Conservation (phyloP, 2,888 invertebrate species). For the Dasysyrphus tricinctus region DNA sequence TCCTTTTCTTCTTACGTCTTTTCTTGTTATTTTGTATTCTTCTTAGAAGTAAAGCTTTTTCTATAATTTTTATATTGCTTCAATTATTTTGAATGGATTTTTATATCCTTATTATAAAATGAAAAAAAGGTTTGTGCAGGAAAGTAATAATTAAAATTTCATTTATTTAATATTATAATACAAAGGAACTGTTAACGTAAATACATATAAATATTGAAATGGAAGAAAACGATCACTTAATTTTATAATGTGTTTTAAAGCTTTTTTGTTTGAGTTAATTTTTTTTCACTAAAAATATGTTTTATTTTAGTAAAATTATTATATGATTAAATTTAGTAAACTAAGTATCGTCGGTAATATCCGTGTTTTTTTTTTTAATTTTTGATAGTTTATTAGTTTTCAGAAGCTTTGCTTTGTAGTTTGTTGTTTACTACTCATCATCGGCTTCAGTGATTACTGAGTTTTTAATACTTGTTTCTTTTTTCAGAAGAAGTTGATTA, state of each 20-base stretch:
- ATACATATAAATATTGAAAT: slow-evolving; percentile 8
- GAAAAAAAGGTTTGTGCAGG: neutral
- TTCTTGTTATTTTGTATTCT: slow-evolving; percentile 22
- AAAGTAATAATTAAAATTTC: neutral
- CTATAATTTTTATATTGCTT: slow-evolving; percentile 59
- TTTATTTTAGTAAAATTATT: slow-evolving; percentile 37
- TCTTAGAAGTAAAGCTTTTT: slow-evolving; percentile 58
- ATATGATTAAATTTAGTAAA: slow-evolving; percentile 48
- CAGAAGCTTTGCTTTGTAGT: slow-evolving; percentile 8
- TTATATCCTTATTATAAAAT: neutral
- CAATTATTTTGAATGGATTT: slow-evolving; percentile 26
- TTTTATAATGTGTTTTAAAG: slow-evolving; percentile 52
- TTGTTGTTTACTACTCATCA: slow-evolving; percentile 82
- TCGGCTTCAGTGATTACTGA: slow-evolving; percentile 89
- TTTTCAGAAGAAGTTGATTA: slow-evolving; percentile 81
- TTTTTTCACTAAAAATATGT: slow-evolving; percentile 44
- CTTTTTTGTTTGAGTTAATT: slow-evolving; percentile 56
- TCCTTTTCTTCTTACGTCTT: slow-evolving; percentile 44
- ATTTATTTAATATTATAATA: slow-evolving; percentile 6
- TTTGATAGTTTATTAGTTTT: slow-evolving; percentile 26
- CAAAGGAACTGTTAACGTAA: slow-evolving; percentile 42
- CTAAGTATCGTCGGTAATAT: slow-evolving; percentile 20
- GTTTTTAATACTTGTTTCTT: slow-evolving; percentile 86
- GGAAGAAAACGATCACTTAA: slow-evolving; percentile 29
- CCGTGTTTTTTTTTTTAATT: neutral